phyloP scores from a whole-genome alignment of 2,113 vertebrate genomes.

The Oncorhynchus keta region DNA sequence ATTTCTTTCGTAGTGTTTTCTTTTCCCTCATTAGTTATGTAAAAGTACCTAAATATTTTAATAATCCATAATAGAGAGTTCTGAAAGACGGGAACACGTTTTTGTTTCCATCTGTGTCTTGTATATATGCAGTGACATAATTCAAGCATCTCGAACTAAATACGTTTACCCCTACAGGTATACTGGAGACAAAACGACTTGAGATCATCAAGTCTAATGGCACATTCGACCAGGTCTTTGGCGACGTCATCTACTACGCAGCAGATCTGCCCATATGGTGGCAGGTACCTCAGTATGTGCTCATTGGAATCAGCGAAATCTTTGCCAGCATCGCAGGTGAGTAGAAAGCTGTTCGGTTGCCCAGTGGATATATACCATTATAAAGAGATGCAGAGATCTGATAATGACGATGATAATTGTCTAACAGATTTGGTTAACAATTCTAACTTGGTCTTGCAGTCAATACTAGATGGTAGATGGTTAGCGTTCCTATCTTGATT shows the following conservation, averaged over 20 bases:
- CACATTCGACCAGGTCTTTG: conserved; percentile 85
- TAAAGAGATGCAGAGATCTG: neutral
- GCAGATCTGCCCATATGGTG: conserved; percentile 94
- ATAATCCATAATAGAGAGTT: too few species aligned
- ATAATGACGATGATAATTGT: neutral
- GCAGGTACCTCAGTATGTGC: conserved; percentile 97
- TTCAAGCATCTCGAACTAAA: neutral
- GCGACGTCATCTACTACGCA: conserved; percentile 82
- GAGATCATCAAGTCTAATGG: conserved; percentile 72
- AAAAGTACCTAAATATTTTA: too few species aligned
- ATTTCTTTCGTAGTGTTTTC: neutral
- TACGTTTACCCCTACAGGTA: conserved; percentile 71
- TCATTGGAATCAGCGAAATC: conserved; percentile 96
- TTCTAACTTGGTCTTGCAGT: too few species aligned
- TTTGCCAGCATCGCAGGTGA: conserved; percentile 97
- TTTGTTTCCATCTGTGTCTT: neutral
- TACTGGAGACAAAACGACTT: conserved; percentile 92
- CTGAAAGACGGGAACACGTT: neutral
- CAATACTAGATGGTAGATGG: conserved; percentile 30
- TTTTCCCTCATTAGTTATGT: neutral
- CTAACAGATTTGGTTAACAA: neutral
- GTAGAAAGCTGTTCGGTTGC: conserved; percentile 9
- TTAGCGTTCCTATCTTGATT: conserved; percentile 40
- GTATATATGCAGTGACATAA: neutral
- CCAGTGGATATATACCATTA: neutral